Evolutionary conservation across 53 echinoderm and acorn worm genomes (phyloP), one percentile per base, ranked within the genome.

Genomic region (Temnopleurus reevesii): DNA sequence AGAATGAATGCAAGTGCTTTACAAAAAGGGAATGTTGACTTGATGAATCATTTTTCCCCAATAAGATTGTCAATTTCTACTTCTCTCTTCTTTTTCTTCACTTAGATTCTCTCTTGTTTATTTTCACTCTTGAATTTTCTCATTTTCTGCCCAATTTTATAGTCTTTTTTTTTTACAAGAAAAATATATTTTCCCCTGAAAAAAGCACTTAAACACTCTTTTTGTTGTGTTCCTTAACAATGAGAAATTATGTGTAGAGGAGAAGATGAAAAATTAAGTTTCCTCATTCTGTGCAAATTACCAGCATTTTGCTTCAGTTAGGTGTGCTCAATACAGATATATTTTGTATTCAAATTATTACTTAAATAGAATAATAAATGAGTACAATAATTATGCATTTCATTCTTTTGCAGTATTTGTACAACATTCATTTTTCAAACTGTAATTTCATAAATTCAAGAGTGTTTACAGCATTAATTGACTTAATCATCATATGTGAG

Each of bases 311-410:
- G 18, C 21, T 71, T n/a, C 19, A 10, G 41, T 38, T 38, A 7
- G 10, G 71, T 71, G 71, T 71, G 71, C 71, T 71, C 71, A 38
- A 71, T 71, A 71, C 71, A 71, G n/a, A 71, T 43, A 7, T 41
- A 71, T 71, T 65, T 71, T 71, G 71, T 71, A 71, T 71, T 71
- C 71, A 71, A 71, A 38, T 71, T 8, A 38, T 71, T n/a, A 18
- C 33, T 63, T 63, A 33, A 30, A 8, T 58, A 34, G 12, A 63
- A 71, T n/a, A 21, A 41, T 23, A 71, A 21, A 41, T 71, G 19
- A 33, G 33, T 31, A 71, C 23, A 36, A 18, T 41, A 71, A n/a
- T n/a, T 41, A 71, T 41, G 15, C 49, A 15, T 49, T 38, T 71
- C 36, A 41, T 41, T 71, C 38, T 71, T 21, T 27, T 36, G 18